These are phyloP conservation scores for Heterodera schachtii DNA, from an alignment of 1,140 invertebrate genomes.

Conservation along the genomic window DNA sequence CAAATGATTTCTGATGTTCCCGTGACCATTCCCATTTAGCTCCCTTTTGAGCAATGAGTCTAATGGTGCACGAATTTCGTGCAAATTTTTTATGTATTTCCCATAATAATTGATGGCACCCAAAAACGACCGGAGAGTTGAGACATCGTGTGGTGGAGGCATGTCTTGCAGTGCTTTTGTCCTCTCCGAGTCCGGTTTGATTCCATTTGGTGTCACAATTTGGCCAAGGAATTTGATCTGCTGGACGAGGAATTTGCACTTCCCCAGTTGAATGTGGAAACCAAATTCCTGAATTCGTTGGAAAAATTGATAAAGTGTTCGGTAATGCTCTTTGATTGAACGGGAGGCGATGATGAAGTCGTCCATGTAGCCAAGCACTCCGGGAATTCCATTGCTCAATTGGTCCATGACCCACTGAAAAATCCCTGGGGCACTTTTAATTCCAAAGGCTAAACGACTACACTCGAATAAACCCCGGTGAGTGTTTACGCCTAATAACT, in stretches of 20 bases:
- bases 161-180: background rate
- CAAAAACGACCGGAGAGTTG: constrained; percentile 19
- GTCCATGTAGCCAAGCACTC: too few species aligned
- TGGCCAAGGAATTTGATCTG: constrained; percentile 6
- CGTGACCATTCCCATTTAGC: too few species aligned
- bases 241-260: constrained; percentile 22
- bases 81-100: constrained; percentile 25
- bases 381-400: too few species aligned
- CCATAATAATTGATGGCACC: constrained; percentile 33
- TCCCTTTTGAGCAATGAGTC: too few species aligned
- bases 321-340: background rate
- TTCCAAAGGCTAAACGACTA: too few species aligned
- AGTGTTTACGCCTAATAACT: too few species aligned
- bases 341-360: too few species aligned
- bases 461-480: too few species aligned
- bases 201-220: background rate
- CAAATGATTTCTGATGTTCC: constrained; percentile 55
- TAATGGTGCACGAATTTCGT: too few species aligned
- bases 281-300: constrained; percentile 39
- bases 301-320: background rate
- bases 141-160: too few species aligned
- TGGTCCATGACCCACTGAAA: too few species aligned
- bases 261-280: constrained; percentile 24
- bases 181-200: constrained; percentile 7
- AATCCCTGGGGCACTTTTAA: too few species aligned